A percentile compares a stretch with the other conserved stretches of the same genome.
These are phyloP conservation scores for Desmophyllum pertusum DNA, from an alignment of 92 coral and sea anemone species.

Conservation along the genomic window DNA sequence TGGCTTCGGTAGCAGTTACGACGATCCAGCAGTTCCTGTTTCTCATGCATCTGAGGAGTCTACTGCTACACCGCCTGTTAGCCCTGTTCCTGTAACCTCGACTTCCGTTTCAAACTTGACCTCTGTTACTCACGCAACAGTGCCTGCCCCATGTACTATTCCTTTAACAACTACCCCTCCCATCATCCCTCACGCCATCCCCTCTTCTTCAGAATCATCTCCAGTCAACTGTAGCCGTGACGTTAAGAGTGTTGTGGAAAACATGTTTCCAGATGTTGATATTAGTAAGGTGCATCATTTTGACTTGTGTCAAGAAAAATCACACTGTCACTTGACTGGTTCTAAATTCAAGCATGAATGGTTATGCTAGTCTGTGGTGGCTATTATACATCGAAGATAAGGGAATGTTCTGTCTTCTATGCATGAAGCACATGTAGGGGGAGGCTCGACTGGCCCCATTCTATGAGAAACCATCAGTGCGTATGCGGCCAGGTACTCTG, in stretches of 20 bases:
- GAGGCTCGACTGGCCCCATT: conserved; percentile 42
- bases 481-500: conserved; percentile 33
- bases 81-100: background rate
- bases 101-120: conserved; percentile 23
- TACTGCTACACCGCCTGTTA: background rate
- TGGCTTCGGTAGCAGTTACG: no score
- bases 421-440: conserved; percentile 50
- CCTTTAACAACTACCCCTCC: background rate
- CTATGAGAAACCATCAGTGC: conserved; percentile 34
- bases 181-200: background rate
- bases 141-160: conserved; percentile 1
- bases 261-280: background rate
- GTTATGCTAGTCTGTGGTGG: conserved; percentile 53
- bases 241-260: conserved; percentile 9
- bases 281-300: conserved; percentile 21
- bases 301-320: conserved; percentile 21
- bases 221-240: conserved; percentile 11
- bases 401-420: conserved; percentile 54
- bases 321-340: background rate
- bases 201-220: conserved; percentile 4
- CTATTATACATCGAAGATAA: conserved; percentile 32
- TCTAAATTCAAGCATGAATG: conserved; percentile 55
- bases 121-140: conserved; percentile 12
- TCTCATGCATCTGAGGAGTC: background rate
- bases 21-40: background rate